Conservation (phyloP, 2,797 vertebrate genomes). For the Sylvilagus floridanus region DNA sequence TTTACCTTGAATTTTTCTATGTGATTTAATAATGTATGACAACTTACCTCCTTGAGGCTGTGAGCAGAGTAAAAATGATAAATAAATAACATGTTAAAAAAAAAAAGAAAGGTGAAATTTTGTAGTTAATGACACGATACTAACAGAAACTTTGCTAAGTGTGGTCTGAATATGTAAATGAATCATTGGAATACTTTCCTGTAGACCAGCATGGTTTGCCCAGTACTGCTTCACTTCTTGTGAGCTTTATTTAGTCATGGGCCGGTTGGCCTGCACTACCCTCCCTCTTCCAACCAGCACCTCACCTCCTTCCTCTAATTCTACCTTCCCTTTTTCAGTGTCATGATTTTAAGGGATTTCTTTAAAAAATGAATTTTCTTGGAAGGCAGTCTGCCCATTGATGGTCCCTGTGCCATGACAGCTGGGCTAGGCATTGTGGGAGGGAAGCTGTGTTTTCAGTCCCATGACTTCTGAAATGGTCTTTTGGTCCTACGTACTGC, state of each 20-base stretch:
- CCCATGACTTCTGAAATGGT: background rate
- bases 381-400: background rate
- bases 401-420: background rate
- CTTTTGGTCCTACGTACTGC: background rate
- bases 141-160: background rate
- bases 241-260: background rate
- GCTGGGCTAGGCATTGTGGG: background rate
- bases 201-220: background rate
- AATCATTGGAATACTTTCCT: background rate
- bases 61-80: conserved; percentile 62
- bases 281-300: background rate
- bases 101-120: background rate
- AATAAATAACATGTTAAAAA: conserved; percentile 55
- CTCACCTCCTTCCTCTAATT: background rate
- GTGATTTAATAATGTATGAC: conserved; percentile 72
- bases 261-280: background rate
- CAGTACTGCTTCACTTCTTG: background rate
- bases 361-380: conserved; percentile 8
- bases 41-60: conserved; percentile 51
- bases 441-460: background rate
- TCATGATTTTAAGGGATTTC: background rate
- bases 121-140: conserved; percentile 32
- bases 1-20: conserved; percentile 69
- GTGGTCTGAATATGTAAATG: background rate
- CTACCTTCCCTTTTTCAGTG: background rate